Evolutionary conservation across 2,797 vertebrate species (phyloP).

Genomic region (Saxicola maurus): DNA sequence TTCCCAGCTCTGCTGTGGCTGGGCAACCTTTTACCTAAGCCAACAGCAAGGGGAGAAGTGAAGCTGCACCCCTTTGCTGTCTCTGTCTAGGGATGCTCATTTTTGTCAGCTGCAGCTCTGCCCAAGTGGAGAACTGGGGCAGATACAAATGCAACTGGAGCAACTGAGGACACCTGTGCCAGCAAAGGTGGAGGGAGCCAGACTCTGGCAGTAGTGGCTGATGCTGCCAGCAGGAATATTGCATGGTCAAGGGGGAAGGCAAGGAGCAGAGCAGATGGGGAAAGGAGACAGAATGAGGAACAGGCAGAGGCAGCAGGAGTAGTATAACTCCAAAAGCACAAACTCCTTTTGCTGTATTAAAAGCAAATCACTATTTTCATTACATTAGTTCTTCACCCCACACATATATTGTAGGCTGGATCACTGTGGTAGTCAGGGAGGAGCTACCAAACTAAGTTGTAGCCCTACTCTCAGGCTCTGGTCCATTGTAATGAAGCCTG

Average conservation of each 20-base stretch:
- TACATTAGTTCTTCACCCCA: background rate
- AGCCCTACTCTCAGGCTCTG: background rate
- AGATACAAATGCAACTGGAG: background rate
- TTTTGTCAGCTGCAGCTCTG: background rate
- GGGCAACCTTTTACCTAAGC: background rate
- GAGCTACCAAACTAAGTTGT: background rate
- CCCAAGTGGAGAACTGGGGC: background rate
- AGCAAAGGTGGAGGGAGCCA: background rate
- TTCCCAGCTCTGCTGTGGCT: background rate
- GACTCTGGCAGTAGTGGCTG: background rate
- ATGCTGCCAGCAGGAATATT: background rate
- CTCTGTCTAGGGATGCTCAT: background rate
- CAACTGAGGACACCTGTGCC: background rate
- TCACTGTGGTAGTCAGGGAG: background rate
- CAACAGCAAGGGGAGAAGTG: background rate
- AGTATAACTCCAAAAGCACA: slow-evolving; percentile 11
- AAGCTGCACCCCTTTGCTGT: background rate
- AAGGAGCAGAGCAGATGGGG: slow-evolving; percentile 6
- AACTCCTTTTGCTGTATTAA: slow-evolving; percentile 5
- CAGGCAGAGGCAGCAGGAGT: background rate
- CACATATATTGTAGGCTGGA: background rate
- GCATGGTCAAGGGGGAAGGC: slow-evolving; percentile 11
- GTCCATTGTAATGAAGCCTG: background rate
- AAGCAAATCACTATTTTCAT: slow-evolving; percentile 18
- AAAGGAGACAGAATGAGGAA: slow-evolving; percentile 13